Conservation (phyloP, 2,888 invertebrate species). For the Pammene aurita region DNA sequence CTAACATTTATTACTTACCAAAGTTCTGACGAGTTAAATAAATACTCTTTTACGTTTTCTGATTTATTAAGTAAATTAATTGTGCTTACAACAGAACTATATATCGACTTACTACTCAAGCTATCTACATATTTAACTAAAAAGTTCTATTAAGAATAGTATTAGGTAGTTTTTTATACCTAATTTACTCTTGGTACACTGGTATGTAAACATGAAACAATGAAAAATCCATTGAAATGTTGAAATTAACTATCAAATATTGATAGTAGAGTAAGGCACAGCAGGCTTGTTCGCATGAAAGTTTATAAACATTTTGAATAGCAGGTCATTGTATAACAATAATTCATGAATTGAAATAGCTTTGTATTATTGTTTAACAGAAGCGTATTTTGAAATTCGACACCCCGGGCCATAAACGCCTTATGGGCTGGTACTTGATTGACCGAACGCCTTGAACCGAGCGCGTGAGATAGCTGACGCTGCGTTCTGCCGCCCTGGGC, state of each 20-base stretch:
- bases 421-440: no score
- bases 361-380: constrained; percentile 19
- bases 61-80: neutral
- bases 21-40: neutral
- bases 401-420: no score
- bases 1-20: neutral
- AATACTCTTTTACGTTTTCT: neutral
- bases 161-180: neutral
- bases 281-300: constrained; percentile 4
- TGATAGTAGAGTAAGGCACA: constrained; percentile 23
- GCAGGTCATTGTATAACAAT: neutral
- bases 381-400: no score
- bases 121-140: constrained; percentile 2
- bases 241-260: neutral
- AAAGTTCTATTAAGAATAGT: neutral
- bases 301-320: constrained; percentile 19
- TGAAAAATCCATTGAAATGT: constrained; percentile 1
- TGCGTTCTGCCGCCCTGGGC: no score
- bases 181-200: neutral
- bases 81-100: neutral
- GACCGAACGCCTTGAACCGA: no score
- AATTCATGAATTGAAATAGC: constrained; percentile 7
- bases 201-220: constrained; percentile 7
- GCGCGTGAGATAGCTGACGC: no score
- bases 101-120: neutral